Evolutionary conservation across 2,797 vertebrate genomes (phyloP), one percentile per base, ranked within the genome.

Genomic region (Xerus rutilus): DNA sequence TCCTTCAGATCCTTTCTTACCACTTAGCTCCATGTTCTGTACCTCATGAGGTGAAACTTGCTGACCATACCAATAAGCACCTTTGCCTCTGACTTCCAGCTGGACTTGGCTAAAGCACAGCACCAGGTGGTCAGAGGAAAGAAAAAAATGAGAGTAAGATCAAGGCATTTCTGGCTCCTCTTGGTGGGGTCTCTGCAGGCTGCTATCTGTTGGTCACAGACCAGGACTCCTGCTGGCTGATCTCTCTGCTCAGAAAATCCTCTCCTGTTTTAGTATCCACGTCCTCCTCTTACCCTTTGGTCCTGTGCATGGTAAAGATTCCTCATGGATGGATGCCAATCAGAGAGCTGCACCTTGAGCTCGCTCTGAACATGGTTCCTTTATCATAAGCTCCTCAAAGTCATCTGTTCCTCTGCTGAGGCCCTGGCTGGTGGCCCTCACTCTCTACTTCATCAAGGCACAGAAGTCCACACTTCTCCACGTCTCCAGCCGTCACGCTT

Each of bases 11-110:
- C 32, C 9, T 28, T 23, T 54, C 20, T 57, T 39, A 12, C 1
- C 2, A 20, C 35, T 89, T 49, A 35, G 43, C 7, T 72, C 21
- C 25, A 11, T 86, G 3, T 82, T 86, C 76, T 81, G 28, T 77
- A 32, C 18, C 28, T 81, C 14, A 18, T 32, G 45, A 93, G 20
- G 30, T 12, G 13, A 14, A 89, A 20, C 3, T 17, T 54, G 45
- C 17, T 43, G 43, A 64, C 15, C 52, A 39, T 20, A 78, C 32
- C 49, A 45, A 32, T 52, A 39, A 9, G 8, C 18, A 47, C 82
- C 15, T 15, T 92, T 89, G 70, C 49, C 81, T 83, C 76, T 74
- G 79, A 77, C 47, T 92, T 83, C n/a, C 43, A 64, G 49, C 8
- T 64, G 49, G 13, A 23, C 39, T 77, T 83, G 49, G 64, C 62